Percentiles rank a stretch among this genome's conserved stretches.
phyloP scores from a whole-genome alignment of 1,140 invertebrate genomes.

The Acarapis woodi region DNA sequence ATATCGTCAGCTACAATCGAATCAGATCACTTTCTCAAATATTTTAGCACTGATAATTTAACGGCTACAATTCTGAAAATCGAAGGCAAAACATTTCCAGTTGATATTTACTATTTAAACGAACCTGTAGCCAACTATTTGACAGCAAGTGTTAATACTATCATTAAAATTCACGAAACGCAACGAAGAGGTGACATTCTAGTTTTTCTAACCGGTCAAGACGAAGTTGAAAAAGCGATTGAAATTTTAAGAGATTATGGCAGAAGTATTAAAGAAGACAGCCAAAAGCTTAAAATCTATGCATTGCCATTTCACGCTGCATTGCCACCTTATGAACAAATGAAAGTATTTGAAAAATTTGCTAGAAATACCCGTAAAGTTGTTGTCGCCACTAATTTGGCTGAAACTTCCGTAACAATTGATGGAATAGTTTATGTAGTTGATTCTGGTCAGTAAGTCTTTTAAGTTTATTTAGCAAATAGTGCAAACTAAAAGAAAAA shows the following conservation, averaged over 20 bases:
- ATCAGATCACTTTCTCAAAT: constrained; percentile 50
- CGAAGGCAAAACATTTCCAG: constrained; percentile 59
- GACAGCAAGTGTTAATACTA: constrained; percentile 49
- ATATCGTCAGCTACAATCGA: constrained; percentile 86
- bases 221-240: constrained; percentile 51
- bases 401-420: constrained; percentile 79
- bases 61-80: constrained; percentile 41
- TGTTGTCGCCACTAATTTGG: constrained; percentile 83
- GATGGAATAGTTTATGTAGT: constrained; percentile 52
- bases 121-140: constrained; percentile 74
- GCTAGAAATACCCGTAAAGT: constrained; percentile 55
- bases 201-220: constrained; percentile 76
- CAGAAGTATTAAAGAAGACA: constrained; percentile 10
- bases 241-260: constrained; percentile 24
- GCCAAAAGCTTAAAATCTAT: constrained; percentile 34
- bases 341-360: constrained; percentile 55
- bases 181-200: constrained; percentile 57
- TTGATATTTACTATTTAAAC: constrained; percentile 52
- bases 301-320: constrained; percentile 79
- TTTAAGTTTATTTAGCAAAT: too few relatives aligned
- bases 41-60: constrained; percentile 36
- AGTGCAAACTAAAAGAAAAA: constrained; percentile 43
- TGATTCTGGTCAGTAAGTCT: constrained; percentile 26
- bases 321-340: constrained; percentile 42
- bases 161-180: constrained; percentile 56